phyloP scores from a whole-genome alignment of 2,888 invertebrate species.

The Ecliptopera silaceata region DNA sequence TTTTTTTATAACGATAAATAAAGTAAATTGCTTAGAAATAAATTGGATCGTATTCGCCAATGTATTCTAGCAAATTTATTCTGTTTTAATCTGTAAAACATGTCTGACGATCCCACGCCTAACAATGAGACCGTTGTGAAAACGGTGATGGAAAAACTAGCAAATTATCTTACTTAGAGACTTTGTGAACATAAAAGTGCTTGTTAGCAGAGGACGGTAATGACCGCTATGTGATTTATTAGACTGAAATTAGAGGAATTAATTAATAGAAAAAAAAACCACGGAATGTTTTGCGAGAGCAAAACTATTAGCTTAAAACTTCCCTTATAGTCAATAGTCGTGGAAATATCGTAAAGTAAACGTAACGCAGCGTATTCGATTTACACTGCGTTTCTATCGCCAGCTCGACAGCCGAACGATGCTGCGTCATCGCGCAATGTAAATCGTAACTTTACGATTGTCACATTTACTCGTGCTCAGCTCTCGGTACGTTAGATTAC shows the following conservation, averaged over 20 bases:
- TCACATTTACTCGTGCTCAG: too few relatives aligned
- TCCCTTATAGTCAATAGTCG: too few relatives aligned
- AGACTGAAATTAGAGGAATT: too few relatives aligned
- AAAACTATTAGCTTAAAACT: too few relatives aligned
- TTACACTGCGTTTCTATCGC: too few relatives aligned
- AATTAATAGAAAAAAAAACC: too few relatives aligned
- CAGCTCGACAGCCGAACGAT: too few relatives aligned
- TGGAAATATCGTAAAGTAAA: background rate
- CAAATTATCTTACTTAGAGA: slow-evolving; percentile 34
- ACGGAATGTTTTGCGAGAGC: background rate
- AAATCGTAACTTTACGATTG: too few relatives aligned
- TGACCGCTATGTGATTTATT: background rate
- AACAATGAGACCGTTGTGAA: slow-evolving; percentile 47
- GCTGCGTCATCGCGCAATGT: too few relatives aligned
- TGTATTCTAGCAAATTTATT: slow-evolving; percentile 28
- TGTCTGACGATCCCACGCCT: slow-evolving; percentile 46
- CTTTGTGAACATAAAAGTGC: slow-evolving; percentile 24
- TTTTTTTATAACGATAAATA: background rate
- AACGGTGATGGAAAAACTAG: slow-evolving; percentile 34
- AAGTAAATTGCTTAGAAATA: background rate
- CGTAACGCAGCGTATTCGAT: too few relatives aligned
- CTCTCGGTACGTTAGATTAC: too few relatives aligned
- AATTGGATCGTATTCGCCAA: slow-evolving; percentile 1
- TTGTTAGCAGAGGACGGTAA: slow-evolving; percentile 16
- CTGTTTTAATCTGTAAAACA: slow-evolving; percentile 21